Evolutionary conservation across 2,113 vertebrate genomes (phyloP), one percentile per base, ranked within the genome.

Genomic region (Ciconia boyciana): DNA sequence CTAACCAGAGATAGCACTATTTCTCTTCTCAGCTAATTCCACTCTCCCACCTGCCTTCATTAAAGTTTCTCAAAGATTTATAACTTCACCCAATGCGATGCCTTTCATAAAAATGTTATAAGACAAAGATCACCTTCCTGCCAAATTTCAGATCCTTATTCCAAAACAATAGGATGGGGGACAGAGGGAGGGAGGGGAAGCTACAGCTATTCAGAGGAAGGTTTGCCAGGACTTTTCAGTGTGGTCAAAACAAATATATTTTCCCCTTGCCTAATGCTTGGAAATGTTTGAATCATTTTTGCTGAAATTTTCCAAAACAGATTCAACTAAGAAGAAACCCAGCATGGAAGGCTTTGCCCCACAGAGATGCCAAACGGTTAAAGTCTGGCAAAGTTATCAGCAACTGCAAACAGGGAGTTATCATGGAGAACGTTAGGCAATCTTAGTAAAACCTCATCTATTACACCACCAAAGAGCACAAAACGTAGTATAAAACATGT

Each of bases 111-210:
- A 65, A 62, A 54, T 62, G 18, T 77, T 80, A 13, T n/a, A 80
- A 80, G 58, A 92, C 64, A 93, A 91, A 95, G 83, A 88, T n/a
- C 41, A 43, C 17, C 3, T 31, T 82, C 31, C 62, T 90, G 85
- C 79, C 92, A 93, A 93, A 86, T 86, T 93, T 93, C 71, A 86
- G 62, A 94, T 62, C 32, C 32, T 77, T 90, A 64, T 66, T 95
- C 54, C 34, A 80, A 85, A 93, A 95, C 83, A 97, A 92, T 75
- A 71, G 57, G 41, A 93, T 61, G 61, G 8, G 16, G n/a, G 71
- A 48, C 17, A 55, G 57, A 68, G 39, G 17, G 64, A 74, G 25
- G 58, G 83, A 87, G 48, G 32, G 15, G 20, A 91, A 87, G 28
- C 39, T 95, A 74, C 71, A 81, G 51, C 72, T 94, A 89, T 68